phyloP scores from a whole-genome alignment of 2,888 invertebrate species.

The Drosophila percnosoma region DNA sequence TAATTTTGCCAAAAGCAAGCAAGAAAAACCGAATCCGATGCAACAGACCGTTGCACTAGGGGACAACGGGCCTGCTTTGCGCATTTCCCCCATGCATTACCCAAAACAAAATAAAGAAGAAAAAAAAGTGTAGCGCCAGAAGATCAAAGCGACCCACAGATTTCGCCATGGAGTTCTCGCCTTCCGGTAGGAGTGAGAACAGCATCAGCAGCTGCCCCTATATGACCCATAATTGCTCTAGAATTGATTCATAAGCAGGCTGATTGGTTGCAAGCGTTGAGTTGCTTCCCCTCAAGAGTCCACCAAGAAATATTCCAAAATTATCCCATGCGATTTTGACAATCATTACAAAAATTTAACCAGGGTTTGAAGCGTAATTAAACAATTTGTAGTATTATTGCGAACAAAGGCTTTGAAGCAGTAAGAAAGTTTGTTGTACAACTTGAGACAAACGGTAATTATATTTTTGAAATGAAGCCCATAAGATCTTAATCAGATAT shows the following conservation, averaged over 20 bases:
- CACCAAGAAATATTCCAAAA: not conserved
- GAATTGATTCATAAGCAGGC: not conserved
- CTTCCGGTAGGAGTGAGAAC: constrained; percentile 28
- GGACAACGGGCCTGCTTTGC: not conserved
- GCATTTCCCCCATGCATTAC: constrained; percentile 26
- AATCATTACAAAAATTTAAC: not conserved
- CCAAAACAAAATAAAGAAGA: constrained; percentile 1
- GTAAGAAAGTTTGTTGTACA: not conserved
- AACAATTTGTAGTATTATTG: not conserved
- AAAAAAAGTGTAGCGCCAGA: constrained; percentile 30
- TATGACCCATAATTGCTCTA: constrained; percentile 28
- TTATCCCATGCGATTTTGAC: not conserved
- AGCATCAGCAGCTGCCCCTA: constrained; percentile 26
- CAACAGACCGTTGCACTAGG: constrained; percentile 27
- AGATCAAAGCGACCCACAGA: constrained; percentile 63
- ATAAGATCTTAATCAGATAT: not conserved
- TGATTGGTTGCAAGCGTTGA: not conserved
- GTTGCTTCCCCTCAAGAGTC: not conserved
- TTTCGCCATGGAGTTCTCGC: constrained; percentile 28
- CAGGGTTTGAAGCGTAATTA: not conserved
- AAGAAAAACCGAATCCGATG: constrained; percentile 13
- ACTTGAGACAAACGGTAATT: not conserved
- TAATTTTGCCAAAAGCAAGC: constrained; percentile 42
- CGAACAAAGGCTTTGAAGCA: not conserved
- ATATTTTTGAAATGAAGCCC: not conserved